Evolutionary conservation across 2,113 vertebrate species (phyloP), one percentile per base, ranked within the genome.

Genomic region (Nannospalax galili): DNA sequence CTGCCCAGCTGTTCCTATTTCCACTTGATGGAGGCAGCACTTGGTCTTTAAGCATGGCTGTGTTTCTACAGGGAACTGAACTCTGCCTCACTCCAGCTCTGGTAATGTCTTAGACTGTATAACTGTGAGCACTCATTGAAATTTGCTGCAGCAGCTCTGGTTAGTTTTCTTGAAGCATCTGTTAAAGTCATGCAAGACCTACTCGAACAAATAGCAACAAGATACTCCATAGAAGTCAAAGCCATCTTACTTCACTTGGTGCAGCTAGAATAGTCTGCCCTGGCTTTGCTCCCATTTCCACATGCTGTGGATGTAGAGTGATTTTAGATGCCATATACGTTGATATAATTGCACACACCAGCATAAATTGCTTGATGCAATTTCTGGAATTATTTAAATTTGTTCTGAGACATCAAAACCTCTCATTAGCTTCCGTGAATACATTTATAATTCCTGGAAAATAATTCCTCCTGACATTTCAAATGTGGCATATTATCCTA

Each of bases 381-480:
- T 67, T 95, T 88, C 69, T 95, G 82, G 88, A 85, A 84, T 12
- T 96, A 91, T 77, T 97, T 94, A 93, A 96, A 97, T 95, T 82
- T 94, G 42, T 84, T 92, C 93, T 95, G 88, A 88, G 74, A 97
- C 81, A 95, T 94, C 84, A 97, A 94, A 97, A 91, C 80, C 95
- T 84, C 40, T 93, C 15, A 2, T 88, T 93, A 22, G 78, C 40
- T 90, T 48, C 84, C 74, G 93, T 60, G 94, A 97, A 95, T 86
- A 84, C n/a, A n/a, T 93, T 2, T 75, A 70, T 94, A 94, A 92
- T 96, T 92, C 89, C 79, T 92, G 75, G 78, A 79, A 90, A 1
- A 24, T 93, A 81, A 89, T 92, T 96, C 40, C 75, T 48, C 80
- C 72, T 79, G 80, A 86, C 84, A 85, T 79, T 88, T 92, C 74